These are phyloP conservation scores for Mizuhopecten yessoensis DNA, from an alignment of 1,140 invertebrate species.

Conservation along the genomic window DNA sequence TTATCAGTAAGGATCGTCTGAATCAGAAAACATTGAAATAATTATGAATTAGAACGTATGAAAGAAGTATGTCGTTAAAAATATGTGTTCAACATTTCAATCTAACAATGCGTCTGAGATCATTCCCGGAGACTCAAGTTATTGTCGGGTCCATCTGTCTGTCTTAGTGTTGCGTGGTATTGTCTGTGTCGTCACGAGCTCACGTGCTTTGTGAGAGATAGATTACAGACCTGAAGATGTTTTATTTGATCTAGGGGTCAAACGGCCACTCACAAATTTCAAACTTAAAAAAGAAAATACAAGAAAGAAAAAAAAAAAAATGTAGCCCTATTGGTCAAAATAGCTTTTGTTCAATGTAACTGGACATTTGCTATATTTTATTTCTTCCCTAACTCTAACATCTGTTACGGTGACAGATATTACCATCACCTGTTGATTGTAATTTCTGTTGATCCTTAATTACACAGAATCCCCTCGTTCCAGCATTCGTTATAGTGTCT, in stretches of 20 bases:
- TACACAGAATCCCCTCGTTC: not conserved
- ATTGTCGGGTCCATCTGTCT: conserved; percentile 13
- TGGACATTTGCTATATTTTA: conserved; percentile 7
- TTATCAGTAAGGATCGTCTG: too few species aligned
- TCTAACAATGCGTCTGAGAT: not conserved
- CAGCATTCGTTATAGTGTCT: not conserved
- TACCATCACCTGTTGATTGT: not conserved
- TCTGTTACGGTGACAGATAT: not conserved
- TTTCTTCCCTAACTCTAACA: not conserved
- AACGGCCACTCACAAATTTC: conserved; percentile 12
- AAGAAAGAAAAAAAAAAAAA: not conserved
- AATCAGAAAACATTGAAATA: too few species aligned
- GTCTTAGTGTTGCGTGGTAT: conserved; percentile 14
- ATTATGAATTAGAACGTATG: too few species aligned
- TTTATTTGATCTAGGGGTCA: not conserved
- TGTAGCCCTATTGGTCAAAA: not conserved
- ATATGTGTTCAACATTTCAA: too few species aligned
- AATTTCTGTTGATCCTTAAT: not conserved
- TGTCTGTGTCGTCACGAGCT: conserved; percentile 31
- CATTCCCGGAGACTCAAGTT: not conserved
- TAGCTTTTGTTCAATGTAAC: not conserved
- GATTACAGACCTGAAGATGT: conserved; percentile 15
- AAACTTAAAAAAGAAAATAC: not conserved
- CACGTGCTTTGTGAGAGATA: conserved; percentile 2
- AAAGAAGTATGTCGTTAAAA: too few species aligned